Percentiles rank a stretch among this genome's conserved stretches.
phyloP scores from a whole-genome alignment of 2,113 vertebrate species.

The Eurystomus gularis region DNA sequence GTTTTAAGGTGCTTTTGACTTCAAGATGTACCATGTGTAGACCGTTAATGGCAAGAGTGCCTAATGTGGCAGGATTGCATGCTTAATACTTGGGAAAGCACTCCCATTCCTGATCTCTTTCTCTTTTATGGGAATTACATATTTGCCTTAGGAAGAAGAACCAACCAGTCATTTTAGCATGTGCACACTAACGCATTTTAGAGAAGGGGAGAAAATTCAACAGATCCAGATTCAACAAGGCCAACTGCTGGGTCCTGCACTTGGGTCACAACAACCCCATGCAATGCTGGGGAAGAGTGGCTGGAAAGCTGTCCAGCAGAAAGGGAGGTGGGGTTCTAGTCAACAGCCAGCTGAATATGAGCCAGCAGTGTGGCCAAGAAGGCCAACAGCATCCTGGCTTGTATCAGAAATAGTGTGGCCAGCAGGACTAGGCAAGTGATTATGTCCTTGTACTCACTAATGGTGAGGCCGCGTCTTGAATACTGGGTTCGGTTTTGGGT shows the following conservation, averaged over 20 bases:
- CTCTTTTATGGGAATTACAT: neutral
- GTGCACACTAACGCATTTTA: neutral
- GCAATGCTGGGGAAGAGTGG: neutral
- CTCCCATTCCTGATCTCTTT: neutral
- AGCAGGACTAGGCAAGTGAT: neutral
- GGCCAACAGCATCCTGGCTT: neutral
- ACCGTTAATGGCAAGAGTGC: neutral
- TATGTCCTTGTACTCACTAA: neutral
- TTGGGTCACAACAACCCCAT: fast-evolving
- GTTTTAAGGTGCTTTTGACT: neutral
- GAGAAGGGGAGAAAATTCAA: neutral
- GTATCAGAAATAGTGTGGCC: neutral
- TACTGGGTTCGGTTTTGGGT: neutral
- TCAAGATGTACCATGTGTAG: neutral
- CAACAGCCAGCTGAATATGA: neutral
- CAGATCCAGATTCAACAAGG: neutral
- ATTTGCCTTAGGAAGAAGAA: neutral
- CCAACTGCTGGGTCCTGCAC: fast-evolving
- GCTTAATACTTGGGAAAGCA: neutral
- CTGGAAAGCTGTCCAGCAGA: neutral
- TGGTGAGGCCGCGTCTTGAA: neutral
- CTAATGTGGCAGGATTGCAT: neutral
- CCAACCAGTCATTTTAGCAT: neutral
- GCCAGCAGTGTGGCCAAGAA: neutral
- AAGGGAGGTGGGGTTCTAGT: neutral